A percentile compares a stretch with the other conserved stretches of the same genome.
Evolutionary conservation across 1,140 invertebrate genomes (phyloP).

Genomic region (Listronotus oregonensis): DNA sequence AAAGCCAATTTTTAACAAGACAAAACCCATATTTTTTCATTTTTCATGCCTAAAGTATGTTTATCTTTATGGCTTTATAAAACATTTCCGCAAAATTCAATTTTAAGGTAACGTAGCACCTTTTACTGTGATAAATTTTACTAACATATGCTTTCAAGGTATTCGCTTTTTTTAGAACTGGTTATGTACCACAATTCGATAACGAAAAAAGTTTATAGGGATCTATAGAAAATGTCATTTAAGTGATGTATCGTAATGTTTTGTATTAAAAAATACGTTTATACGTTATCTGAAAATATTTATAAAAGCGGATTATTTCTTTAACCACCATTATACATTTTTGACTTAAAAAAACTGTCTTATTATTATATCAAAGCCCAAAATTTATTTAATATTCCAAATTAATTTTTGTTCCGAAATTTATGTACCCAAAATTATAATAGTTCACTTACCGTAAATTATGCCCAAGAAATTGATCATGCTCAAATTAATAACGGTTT

Average conservation of each 20-base stretch:
- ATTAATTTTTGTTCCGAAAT: too few relatives aligned
- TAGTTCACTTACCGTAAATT: too few relatives aligned
- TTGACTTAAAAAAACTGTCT: too few relatives aligned
- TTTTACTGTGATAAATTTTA: conserved; percentile 26
- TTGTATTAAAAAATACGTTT: too few relatives aligned
- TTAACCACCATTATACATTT: too few relatives aligned
- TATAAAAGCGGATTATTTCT: too few relatives aligned
- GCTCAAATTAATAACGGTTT: too few relatives aligned
- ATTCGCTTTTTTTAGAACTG: conserved; percentile 15
- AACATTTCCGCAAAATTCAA: conserved; percentile 27
- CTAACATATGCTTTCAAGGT: conserved; percentile 28
- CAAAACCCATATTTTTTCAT: conserved; percentile 19
- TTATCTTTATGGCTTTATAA: conserved; percentile 30
- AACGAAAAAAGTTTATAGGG: conserved; percentile 17
- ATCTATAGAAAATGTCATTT: conserved; percentile 12
- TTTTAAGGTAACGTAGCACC: conserved; percentile 30
- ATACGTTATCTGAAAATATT: too few relatives aligned
- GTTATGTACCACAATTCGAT: conserved; percentile 13
- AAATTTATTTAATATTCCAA: too few relatives aligned
- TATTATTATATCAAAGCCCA: too few relatives aligned
- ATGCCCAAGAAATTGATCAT: too few relatives aligned
- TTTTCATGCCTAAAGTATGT: conserved; percentile 23
- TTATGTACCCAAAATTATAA: too few relatives aligned
- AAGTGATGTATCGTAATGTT: conserved; percentile 10
- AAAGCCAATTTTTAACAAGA: conserved; percentile 2